Evolutionary conservation across 2,888 invertebrate genomes (phyloP).

Genomic region (Drosophila prostipennis): DNA sequence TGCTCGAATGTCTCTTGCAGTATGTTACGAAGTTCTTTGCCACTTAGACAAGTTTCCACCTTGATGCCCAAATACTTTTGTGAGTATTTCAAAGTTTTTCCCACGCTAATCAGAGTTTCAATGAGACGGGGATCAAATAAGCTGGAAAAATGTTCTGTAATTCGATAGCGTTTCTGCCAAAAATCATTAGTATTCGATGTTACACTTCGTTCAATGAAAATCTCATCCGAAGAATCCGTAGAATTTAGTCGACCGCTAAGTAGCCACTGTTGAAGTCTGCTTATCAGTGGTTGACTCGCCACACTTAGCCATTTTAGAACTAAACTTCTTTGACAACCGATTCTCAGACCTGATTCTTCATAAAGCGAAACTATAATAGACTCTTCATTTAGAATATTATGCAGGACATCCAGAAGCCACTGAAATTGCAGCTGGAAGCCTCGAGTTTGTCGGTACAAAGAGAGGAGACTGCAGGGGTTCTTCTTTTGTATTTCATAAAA

Average conservation of each 20-base stretch:
- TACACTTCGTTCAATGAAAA: conserved; percentile 27
- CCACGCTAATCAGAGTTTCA: conserved; percentile 34
- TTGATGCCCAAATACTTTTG: conserved; percentile 12
- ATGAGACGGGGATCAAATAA: conserved; percentile 25
- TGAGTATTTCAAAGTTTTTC: conserved; percentile 33
- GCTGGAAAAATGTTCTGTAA: conserved; percentile 33
- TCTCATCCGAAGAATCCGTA: neutral
- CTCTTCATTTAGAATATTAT: neutral
- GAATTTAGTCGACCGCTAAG: conserved; percentile 22
- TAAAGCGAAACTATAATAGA: conserved; percentile 34
- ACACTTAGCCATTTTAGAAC: conserved; percentile 38
- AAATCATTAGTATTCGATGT: neutral
- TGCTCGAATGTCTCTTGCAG: conserved; percentile 9
- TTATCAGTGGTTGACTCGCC: conserved; percentile 29
- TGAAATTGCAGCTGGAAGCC: conserved; percentile 17
- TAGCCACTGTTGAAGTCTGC: conserved; percentile 39
- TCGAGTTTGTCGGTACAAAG: conserved; percentile 25
- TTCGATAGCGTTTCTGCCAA: conserved; percentile 42
- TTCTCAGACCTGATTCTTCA: conserved; percentile 15
- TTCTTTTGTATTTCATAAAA: conserved; percentile 9
- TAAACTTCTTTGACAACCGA: neutral
- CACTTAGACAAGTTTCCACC: neutral
- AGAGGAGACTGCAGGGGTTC: conserved; percentile 9
- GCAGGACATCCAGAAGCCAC: conserved; percentile 36
- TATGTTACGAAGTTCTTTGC: conserved; percentile 1